Evolutionary conservation across 2,113 vertebrate genomes (phyloP).

Genomic region (Leptosomus discolor): DNA sequence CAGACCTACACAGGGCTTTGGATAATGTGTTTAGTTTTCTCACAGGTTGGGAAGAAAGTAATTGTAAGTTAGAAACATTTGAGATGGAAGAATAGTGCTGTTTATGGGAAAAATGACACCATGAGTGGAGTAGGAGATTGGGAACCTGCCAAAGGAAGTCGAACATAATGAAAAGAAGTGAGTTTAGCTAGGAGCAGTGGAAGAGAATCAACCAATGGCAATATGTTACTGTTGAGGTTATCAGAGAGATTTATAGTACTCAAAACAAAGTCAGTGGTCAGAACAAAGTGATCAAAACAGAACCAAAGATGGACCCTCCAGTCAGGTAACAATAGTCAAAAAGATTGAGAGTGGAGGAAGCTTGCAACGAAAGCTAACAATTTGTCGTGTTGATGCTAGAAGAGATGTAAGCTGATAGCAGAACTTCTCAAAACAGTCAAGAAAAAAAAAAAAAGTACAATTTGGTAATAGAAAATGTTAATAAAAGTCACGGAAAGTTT

Average conservation of each 20-base stretch:
- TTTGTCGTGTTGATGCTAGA: neutral
- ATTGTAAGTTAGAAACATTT: neutral
- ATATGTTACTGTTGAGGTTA: neutral
- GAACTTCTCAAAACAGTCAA: neutral
- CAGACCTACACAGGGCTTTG: neutral
- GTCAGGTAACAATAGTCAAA: neutral
- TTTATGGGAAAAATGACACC: neutral
- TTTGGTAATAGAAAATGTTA: neutral
- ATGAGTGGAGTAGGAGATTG: neutral
- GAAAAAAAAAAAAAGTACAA: too few relatives aligned
- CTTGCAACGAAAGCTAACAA: neutral
- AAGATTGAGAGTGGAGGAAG: neutral
- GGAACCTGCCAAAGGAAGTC: neutral
- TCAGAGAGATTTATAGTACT: neutral
- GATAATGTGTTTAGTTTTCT: neutral
- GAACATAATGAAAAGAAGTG: neutral
- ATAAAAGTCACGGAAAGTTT: neutral
- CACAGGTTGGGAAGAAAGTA: neutral
- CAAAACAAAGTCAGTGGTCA: neutral
- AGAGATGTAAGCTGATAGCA: neutral
- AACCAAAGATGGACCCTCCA: neutral
- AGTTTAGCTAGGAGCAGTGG: neutral
- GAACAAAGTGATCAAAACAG: neutral
- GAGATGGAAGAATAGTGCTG: neutral
- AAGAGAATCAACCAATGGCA: neutral